Percentiles rank a stretch among this genome's conserved stretches.
phyloP scores from a whole-genome alignment of 2,888 invertebrate genomes.

The Tanypteryx hageni region DNA sequence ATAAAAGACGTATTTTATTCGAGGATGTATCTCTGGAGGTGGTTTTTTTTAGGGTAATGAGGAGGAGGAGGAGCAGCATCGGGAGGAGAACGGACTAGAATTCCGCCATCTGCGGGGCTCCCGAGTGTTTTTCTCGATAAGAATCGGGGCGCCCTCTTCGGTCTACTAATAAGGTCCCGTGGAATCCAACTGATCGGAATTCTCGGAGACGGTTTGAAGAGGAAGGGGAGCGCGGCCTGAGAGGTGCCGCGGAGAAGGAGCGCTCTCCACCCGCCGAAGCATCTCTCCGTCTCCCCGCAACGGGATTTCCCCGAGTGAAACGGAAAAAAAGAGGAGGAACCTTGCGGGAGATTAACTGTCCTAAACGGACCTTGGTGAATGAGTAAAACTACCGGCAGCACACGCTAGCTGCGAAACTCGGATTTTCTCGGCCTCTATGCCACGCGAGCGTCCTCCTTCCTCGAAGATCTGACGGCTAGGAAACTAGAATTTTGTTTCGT shows the following conservation, averaged over 20 bases:
- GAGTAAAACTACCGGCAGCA: not conserved
- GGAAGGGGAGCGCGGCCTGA: slow-evolving; percentile 8
- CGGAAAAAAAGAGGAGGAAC: not conserved
- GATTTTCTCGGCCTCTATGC: not conserved
- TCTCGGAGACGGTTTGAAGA: slow-evolving; percentile 12
- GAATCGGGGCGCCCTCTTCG: slow-evolving; percentile 44
- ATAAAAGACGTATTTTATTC: not conserved
- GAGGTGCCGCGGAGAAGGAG: slow-evolving; percentile 2
- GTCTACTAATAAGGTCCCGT: slow-evolving; percentile 60
- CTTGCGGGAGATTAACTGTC: not conserved
- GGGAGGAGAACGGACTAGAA: not conserved
- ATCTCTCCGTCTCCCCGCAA: slow-evolving; percentile 46
- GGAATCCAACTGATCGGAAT: slow-evolving; percentile 56
- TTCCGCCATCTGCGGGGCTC: slow-evolving; percentile 56
- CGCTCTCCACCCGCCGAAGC: slow-evolving; percentile 25
- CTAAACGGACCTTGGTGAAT: not conserved
- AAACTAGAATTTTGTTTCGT: too few relatives aligned
- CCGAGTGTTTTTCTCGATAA: slow-evolving; percentile 28
- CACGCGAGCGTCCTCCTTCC: too few relatives aligned
- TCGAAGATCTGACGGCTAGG: too few relatives aligned
- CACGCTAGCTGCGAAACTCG: not conserved
- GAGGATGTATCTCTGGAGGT: slow-evolving; percentile 27
- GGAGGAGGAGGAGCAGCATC: slow-evolving; percentile 8
- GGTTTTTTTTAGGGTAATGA: slow-evolving; percentile 30
- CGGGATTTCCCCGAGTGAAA: slow-evolving; percentile 30